These are phyloP conservation scores for Dendrolimus houi DNA, from an alignment of 2,888 invertebrate species.

Conservation along the genomic window DNA sequence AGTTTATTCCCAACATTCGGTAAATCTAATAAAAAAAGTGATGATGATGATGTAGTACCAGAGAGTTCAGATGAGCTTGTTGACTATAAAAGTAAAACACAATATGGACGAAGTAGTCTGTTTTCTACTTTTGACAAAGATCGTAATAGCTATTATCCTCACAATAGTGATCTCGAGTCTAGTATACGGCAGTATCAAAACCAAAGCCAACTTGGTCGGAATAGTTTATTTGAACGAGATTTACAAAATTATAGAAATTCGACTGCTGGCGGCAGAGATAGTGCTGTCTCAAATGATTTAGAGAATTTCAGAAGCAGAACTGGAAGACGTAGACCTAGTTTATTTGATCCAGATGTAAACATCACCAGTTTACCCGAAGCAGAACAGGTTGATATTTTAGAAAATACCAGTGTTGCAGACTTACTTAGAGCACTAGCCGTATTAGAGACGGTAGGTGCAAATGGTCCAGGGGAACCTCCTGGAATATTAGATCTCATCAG, in stretches of 20 bases:
- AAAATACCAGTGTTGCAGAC: constrained; percentile 90
- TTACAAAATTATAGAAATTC: constrained; percentile 30
- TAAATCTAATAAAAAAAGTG: constrained; percentile 36
- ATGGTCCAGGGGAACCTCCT: constrained; percentile 23
- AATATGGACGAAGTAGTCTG: constrained; percentile 49
- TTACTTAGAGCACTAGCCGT: constrained; percentile 85
- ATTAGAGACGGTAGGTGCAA: constrained; percentile 61
- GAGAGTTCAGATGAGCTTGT: constrained; percentile 65
- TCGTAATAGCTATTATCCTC: constrained; percentile 47
- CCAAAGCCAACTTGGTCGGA: constrained; percentile 44
- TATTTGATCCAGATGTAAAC: constrained; percentile 64
- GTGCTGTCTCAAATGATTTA: constrained; percentile 41
- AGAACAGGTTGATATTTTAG: constrained; percentile 79
- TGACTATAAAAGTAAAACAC: constrained; percentile 60
- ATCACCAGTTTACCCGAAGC: constrained; percentile 50
- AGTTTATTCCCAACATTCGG: constrained; percentile 65
- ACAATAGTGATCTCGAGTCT: constrained; percentile 49
- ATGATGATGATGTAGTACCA: constrained; percentile 54
- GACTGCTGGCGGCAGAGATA: constrained; percentile 27
- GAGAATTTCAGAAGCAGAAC: constrained; percentile 56
- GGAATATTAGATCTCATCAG: constrained; percentile 42
- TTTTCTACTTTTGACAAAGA: constrained; percentile 64
- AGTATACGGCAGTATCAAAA: constrained; percentile 59
- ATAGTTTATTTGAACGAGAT: constrained; percentile 42
- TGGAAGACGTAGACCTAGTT: constrained; percentile 56